Evolutionary conservation across 2,888 invertebrate genomes (phyloP), one percentile per base, ranked within the genome.

Genomic region (Habroteleia sp.): DNA sequence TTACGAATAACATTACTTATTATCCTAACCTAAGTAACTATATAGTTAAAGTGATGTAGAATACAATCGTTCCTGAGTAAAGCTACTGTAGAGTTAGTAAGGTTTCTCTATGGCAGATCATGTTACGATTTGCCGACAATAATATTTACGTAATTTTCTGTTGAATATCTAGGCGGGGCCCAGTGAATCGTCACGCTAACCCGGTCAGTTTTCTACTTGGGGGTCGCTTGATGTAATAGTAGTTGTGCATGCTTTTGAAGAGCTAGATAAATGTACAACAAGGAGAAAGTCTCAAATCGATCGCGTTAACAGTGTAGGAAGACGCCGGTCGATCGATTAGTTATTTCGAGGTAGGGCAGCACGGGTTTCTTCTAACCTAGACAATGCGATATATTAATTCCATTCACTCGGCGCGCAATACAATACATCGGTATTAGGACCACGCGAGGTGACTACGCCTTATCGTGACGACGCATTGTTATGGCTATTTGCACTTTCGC

Each of bases 371-470:
- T 60, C 25, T 62, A 54, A 48, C 50, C 68, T 68, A 65, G 58
- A 74, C 74, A 74, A 74, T 74, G 46, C 74, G 68, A 69, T 65
- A 63, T 63, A 74, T 74, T 74, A 74, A 74, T 74, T 62, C 63
- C 68, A 58, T 68, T 68, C 63, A 72, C 56, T 56, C 48, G 66
- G 14, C 44, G 8, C 33, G 25, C 42, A 33, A 46, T 46, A 62
- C 68, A 68, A 68, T 68, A 27, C 58, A 44, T 27, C 23, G 54
- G 52, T 35, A 29, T 41, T 41, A 48, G 71, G 50, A 63, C 60
- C 48, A 60, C 50, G 50, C 66, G 33, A 60, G 44, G 13, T 50
- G 39, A 35, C 73, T 58, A 73, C 72, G 72, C 72, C 73, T 54
- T 54, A 46, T 52, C 73, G 58, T 33, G 58, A 56, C 71, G 73